A percentile compares a stretch with the other conserved stretches of the same genome.
Evolutionary conservation across 2,888 invertebrate genomes (phyloP).

Genomic region (Pogonocherus hispidulus): DNA sequence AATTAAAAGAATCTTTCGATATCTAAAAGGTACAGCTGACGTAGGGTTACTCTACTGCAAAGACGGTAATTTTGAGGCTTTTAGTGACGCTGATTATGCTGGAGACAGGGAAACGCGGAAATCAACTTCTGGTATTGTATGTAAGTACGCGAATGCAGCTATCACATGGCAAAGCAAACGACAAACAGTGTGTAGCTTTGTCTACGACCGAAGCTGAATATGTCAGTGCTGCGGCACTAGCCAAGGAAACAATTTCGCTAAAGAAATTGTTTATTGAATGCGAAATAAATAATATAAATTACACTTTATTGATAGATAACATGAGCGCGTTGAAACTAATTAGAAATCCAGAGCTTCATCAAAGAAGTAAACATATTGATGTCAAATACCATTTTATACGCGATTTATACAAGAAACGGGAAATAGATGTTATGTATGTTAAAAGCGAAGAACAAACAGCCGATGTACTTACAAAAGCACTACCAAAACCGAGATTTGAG

Average conservation of each 20-base stretch:
- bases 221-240: neutral
- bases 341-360: neutral
- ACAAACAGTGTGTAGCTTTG: neutral
- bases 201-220: conserved; percentile 11
- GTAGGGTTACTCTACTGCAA: neutral
- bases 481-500: neutral
- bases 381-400: conserved; percentile 2
- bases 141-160: neutral
- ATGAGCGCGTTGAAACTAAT: neutral
- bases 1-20: neutral
- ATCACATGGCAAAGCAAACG: neutral
- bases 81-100: conserved; percentile 1
- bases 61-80: neutral
- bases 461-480: neutral
- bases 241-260: neutral
- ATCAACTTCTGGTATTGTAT: neutral
- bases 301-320: neutral
- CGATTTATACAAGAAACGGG: neutral
- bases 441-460: neutral
- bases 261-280: neutral
- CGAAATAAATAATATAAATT: neutral
- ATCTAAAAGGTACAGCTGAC: neutral
- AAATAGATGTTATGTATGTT: neutral
- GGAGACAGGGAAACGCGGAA: neutral
- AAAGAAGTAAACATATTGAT: conserved; percentile 8